Evolutionary conservation across 2,113 vertebrate genomes (phyloP), one percentile per base, ranked within the genome.

Genomic region (Ploceus nigricollis): DNA sequence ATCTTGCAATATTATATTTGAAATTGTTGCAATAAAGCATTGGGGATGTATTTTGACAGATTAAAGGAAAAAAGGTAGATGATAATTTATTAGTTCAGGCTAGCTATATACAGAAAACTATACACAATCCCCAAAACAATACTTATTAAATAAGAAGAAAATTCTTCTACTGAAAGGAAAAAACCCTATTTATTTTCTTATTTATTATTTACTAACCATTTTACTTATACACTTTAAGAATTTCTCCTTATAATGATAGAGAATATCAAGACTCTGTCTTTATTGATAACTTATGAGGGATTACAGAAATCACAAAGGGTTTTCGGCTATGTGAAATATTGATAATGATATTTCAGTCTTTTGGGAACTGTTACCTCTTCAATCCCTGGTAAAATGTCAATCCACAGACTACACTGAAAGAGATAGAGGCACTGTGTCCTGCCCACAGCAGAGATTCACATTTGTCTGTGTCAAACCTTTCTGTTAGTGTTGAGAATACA

Each of bases 391-490:
- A 56, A 82, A 86, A 73, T 51, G 6, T 84, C 44, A 76, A 4
- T 57, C 31, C 10, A 40, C 15, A 27, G 6, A 23, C 24, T 66
- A 31, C 16, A 24, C 37, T 16, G 19, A 68, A 66, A 58, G 20
- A 88, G 13, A 51, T 10, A 48, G 8, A 66, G 11, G 6, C 39
- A 57, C 31, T 75, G 22, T 28, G 17, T 86, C 50, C 39, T 91
- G n/a, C n/a, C 12, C 1, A 0, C 65, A 63, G 2, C 6, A 4
- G 2, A 31, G 35, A 66, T 35, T 35, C 16, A 15, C 10, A 40
- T 56, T 90, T 27, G 13, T 71, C n/a, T 27, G 9, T 37, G 28
- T 82, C 42, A 31, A 25, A 57, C 13, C 9, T 19, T 82, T 63
- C 77, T 73, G 6, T n/a, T 48, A 39, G 6, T 48, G n/a, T 57